Evolutionary conservation across 2,797 vertebrate species (phyloP).

Genomic region (Podargus strigoides): DNA sequence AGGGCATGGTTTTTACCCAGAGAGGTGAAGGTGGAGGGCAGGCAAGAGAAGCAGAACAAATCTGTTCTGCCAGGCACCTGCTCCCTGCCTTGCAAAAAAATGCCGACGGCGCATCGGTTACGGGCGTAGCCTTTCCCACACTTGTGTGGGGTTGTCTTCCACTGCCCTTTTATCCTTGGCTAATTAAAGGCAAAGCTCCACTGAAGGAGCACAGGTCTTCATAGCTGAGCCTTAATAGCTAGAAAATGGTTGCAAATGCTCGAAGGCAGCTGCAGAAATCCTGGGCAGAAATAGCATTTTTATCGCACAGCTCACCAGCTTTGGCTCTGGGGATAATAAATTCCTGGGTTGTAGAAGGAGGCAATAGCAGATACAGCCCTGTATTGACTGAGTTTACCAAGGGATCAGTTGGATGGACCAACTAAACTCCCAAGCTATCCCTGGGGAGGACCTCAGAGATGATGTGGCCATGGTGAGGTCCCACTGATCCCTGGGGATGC

Average conservation of each 20-base stretch:
- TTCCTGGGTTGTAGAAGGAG: neutral
- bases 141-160: neutral
- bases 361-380: neutral
- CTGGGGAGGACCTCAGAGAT: neutral
- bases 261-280: constrained; percentile 24
- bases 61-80: constrained; percentile 53
- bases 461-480: accelerated
- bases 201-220: neutral
- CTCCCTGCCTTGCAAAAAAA: constrained; percentile 9
- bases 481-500: accelerated
- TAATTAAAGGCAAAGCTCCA: constrained; percentile 55
- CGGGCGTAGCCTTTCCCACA: neutral
- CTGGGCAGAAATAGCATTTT: constrained; percentile 29
- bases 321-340: neutral
- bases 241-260: constrained; percentile 3
- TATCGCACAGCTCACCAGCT: constrained; percentile 14
- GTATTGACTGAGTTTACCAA: neutral
- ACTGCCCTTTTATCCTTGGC: constrained; percentile 57
- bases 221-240: neutral
- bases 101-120: neutral
- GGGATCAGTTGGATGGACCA: neutral
- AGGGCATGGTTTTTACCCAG: neutral
- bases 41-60: constrained; percentile 43
- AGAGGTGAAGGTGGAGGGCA: neutral
- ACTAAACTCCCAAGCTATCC: neutral